Base-by-base conservation (phyloP, 2,888 invertebrate genomes). In the Athalia rosae region DNA sequence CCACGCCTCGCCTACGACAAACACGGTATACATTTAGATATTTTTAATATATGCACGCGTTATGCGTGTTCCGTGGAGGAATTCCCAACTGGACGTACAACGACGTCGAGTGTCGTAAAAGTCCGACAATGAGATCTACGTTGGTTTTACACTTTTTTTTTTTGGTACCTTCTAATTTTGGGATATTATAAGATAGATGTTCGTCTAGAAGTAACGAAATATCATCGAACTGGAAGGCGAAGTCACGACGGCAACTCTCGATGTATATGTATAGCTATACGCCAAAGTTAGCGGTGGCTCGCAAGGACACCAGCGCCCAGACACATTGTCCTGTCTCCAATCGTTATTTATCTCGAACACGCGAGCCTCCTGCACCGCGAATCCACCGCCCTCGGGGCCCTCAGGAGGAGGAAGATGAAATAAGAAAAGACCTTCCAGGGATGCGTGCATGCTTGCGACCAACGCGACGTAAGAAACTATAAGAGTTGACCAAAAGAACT, bases 281-380 rank as follows among this genome's bases (percentile, higher is more conserved):
- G 28, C 28, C 28, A 28, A 28, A 50, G 59, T 61, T 50, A 5
- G 59, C 58, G 45, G 9, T 58, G 50, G 61, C 48, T 74, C 45
- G 74, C 74, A 74, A 74, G 74, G 74, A 74, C 74, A 62, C 74
- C 61, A 74, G 28, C 59, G 53, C 77, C 80, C 67, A 79, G 78
- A 82, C 81, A 82, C 83, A 84, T 83, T 84, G 84, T 83, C 78
- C 84, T 84, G 84, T 83, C 83, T 63, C 66, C 58, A 76, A 61
- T 74, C 71, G 81, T 83, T 83, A 83, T 83, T 83, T 83, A 83
- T 81, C 79, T 82, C 79, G 80, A 84, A 84, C 80, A 71, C 62
- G 74, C 74, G 48, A 83, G 80, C 79, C 80, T 71, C 74, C 79
- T 77, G 28, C 28, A 28, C 28, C 28, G 48, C 7, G 67, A 78